These are phyloP conservation scores for Tupaia tana DNA, from an alignment of 2,113 vertebrate species.

Conservation along the genomic window DNA sequence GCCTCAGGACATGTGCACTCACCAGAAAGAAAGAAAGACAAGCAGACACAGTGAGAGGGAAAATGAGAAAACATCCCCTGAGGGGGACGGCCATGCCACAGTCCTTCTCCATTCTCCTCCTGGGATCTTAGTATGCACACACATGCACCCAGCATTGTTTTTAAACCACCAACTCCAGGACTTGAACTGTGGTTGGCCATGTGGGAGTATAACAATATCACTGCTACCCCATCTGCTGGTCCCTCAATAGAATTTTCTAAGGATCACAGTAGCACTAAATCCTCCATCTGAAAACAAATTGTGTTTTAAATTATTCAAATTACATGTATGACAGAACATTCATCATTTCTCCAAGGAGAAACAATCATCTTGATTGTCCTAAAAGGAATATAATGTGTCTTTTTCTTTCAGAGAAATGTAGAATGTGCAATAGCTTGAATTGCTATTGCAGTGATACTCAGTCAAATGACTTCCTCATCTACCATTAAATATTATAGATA, in stretches of 20 bases:
- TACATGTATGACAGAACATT: constrained; percentile 48
- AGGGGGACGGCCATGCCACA: too few species aligned
- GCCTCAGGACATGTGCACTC: too few species aligned
- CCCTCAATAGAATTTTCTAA: constrained; percentile 23
- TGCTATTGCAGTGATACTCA: constrained; percentile 48
- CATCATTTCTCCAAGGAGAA: constrained; percentile 48
- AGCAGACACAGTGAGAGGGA: too few species aligned
- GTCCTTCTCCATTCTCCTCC: too few species aligned
- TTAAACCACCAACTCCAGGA: too few species aligned
- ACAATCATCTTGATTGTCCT: constrained; percentile 59
- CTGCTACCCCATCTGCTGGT: too few species aligned
- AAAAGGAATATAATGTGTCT: constrained; percentile 56
- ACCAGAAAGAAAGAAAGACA: too few species aligned
- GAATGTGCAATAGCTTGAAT: constrained; percentile 37
- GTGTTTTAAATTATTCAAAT: constrained; percentile 61
- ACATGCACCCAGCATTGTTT: too few species aligned
- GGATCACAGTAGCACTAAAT: neutral
- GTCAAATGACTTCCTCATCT: constrained; percentile 74
- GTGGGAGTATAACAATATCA: too few species aligned
- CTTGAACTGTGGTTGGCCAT: too few species aligned
- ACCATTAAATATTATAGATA: constrained; percentile 63
- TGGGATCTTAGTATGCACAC: too few species aligned
- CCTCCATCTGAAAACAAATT: constrained; percentile 52
- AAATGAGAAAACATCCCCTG: too few species aligned
- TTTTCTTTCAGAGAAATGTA: constrained; percentile 57